Percentiles rank a stretch among this genome's conserved stretches.
Conservation (phyloP, 2,888 invertebrate genomes). For the Chouioia cunea region DNA sequence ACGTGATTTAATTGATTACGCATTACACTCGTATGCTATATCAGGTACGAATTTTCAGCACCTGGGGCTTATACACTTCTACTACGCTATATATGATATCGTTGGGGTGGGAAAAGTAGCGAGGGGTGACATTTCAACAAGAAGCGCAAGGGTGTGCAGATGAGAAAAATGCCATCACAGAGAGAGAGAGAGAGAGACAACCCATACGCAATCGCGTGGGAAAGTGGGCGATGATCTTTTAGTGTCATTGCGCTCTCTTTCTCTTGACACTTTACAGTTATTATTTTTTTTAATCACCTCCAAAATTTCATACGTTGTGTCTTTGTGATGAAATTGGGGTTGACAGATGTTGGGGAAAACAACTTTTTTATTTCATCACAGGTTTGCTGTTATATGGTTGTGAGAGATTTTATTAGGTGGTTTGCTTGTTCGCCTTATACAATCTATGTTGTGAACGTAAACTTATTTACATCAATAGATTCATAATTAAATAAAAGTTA, state of each 20-base stretch:
- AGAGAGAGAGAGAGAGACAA: constrained; percentile 10
- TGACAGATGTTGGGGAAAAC: neutral
- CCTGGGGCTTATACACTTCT: constrained; percentile 43
- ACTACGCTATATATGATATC: no score
- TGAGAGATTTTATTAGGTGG: no score
- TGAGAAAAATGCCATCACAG: constrained; percentile 38
- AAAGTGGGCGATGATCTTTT: constrained; percentile 28
- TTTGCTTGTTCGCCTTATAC: no score
- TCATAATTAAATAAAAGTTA: no score
- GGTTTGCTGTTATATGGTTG: neutral
- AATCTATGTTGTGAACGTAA: no score
- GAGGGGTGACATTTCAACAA: neutral
- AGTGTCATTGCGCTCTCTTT: constrained; percentile 32
- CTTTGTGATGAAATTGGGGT: no score
- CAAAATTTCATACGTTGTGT: no score
- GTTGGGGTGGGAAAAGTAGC: constrained; percentile 38
- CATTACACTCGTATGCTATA: neutral
- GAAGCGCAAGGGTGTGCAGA: constrained; percentile 11
- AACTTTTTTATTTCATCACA: neutral
- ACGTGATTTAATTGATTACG: constrained; percentile 33
- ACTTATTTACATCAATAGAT: no score
- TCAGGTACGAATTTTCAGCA: constrained; percentile 47
- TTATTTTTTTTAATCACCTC: neutral
- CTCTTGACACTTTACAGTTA: neutral
- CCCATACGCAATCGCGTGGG: constrained; percentile 21